Base-by-base conservation (phyloP, 2,888 invertebrate genomes). In the Hoplodrina ambigua region DNA sequence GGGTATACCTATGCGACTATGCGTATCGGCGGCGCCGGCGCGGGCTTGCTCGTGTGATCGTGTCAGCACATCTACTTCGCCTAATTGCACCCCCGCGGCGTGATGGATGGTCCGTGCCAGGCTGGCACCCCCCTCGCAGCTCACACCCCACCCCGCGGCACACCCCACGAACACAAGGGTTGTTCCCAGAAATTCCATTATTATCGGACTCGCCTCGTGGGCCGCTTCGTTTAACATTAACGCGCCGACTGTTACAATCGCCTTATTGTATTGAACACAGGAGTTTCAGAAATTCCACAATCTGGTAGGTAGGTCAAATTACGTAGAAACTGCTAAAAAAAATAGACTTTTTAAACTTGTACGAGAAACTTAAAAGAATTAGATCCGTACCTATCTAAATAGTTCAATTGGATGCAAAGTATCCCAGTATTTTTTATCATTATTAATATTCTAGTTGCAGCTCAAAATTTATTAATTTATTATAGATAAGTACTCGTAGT, bases 131-230 rank as follows among this genome's bases (percentile, higher is more conserved):
- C 72, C 83, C 67, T 66, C 67, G 25, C 19, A 30, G 79, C 75
- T 56, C 82, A 58, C 82, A 78, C 76, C 83, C 62, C 82, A 59
- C 90, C 87, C 89, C 90, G 87, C 91, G 86, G 86, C 91, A 88
- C 90, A 91, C 92, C 94, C 92, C 88, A 89, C 87, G 82, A 86
- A 86, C 88, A 92, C 90, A 92, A 93, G 95, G 95, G 95, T 93
- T 94, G 94, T 95, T 95, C 93, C 91, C 91, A 93, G 94, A 95
- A 95, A 94, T 94, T 92, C 93, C 93, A 94, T 94, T 94, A 95
- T 93, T 90, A 91, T 90, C 84, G 85, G 86, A 85, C 86, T 89
- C 87, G 88, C 88, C 75, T 81, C 73, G 82, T 82, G 80, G 85
- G 81, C 81, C 88, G 88, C 86, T 92, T 89, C 90, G 90, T 93